Base-by-base conservation (phyloP, 92 coral and sea anemone species). In the Epizoanthus stellaris region DNA sequence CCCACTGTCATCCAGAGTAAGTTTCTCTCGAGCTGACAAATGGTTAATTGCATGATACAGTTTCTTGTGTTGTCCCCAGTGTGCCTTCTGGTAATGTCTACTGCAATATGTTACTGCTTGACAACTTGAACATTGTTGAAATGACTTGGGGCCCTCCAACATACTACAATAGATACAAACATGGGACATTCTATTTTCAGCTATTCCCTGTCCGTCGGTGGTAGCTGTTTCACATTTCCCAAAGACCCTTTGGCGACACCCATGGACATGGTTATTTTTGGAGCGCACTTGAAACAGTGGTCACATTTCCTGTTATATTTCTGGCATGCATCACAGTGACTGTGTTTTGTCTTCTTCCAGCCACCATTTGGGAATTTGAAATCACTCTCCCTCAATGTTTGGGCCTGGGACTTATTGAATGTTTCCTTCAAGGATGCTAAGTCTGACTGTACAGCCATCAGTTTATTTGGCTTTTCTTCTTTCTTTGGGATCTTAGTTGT, bases 341-440 rank as follows among this genome's bases (percentile, higher is more conserved):
- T 15, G 5, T 34, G 0, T 34, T 43, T 21, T 34, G 45, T 67
- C 52, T 64, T 64, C 14, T 6, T 64, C 69, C 69, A 19, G 23
- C 64, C 38, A 52, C 64, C 61, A 30, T 56, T 49, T 19, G 39
- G 20, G 62, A 12, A 34, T 49, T 57, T 74, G 15, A 34, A 15
- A 49, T 36, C 38, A 49, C 61, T 14, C 64, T 47, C 80, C 58
- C 68, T 49, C 69, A 42, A 34, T 25, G 30, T 67, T 25, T 72
- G 75, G 4, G 20, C 36, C 16, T 67, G 86, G 57, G 80, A 59
- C 86, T 70, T 82, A 45, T 25, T 49, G 19, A 82, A 70, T 38
- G 61, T 80, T 67, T 82, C 80, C 67, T 43, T 82, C 65, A 84
- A 70, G 60, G 87, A 71, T 54, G 87, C 82, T 4, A 84, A 54